Base-by-base conservation (phyloP, 1,140 invertebrate genomes). In the Acromyrmex heyeri region DNA sequence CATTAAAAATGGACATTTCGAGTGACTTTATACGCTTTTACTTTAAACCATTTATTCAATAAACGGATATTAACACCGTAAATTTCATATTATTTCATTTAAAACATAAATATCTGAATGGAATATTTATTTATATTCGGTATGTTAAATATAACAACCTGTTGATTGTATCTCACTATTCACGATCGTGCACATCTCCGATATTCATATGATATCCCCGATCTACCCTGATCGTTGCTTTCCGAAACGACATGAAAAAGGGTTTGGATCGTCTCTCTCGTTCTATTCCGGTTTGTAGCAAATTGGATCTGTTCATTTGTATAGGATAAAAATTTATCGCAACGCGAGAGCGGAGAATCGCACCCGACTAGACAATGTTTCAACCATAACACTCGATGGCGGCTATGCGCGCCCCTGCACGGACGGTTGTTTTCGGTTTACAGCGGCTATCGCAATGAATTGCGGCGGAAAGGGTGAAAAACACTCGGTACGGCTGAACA, bases 381-480 rank as follows among this genome's bases (percentile, higher is more conserved):
- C 38, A 24, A 38, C 69, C 38, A 44, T 57, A 73, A 24, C 21
- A 44, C 24, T 27, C 53, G 24, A 73, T 18, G 38, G 44, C 24
- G 16, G 57, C 24, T 59, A n/a, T n/a, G 12, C 34, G 12, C 34
- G 48, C 14, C n/a, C 8, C n/a, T 14, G 8, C 16, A 16, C 24
- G 65, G 38, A 12, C 2, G 64, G 65, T 75, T 64, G 73, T 82
- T 83, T 89, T 67, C 82, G 86, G 75, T 87, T 90, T 89, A 79
- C 81, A 88, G 72, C 64, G 57, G 85, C 67, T 86, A 86, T 91
- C 77, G 77, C 88, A 86, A 88, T 89, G 86, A 86, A 88, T 91
- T 72, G 81, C 76, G 38, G 57, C 12, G 78, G 73, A 85, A 88
- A 76, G 73, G 83, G 70, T 64, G 75, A 70, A 61, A 65, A 78